Base-by-base conservation (phyloP, 2,888 invertebrate genomes). In the Tiliacea aurago region DNA sequence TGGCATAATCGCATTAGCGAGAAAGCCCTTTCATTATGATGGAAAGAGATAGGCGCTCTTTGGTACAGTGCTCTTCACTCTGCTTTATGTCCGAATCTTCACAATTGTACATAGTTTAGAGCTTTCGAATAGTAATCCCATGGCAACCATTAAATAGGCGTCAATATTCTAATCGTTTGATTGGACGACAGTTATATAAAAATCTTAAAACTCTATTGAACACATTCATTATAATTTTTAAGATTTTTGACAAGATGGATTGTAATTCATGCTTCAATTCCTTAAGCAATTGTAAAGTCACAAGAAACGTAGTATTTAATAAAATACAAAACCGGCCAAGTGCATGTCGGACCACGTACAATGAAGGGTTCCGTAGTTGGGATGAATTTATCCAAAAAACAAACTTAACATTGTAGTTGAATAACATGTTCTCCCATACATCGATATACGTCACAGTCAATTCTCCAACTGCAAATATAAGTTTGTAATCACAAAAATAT, bases 1-100 rank as follows among this genome's bases (percentile, higher is more conserved):
- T 45, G 56, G 49, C 7, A 47, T 77, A 72, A 78, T 67, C 62
- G 62, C 37, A 58, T 78, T 78, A 78, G 59, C 9, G 55, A 66
- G 51, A 53, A 41, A 53, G 23, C 55, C 28, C 45, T 76, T 58
- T 76, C 33, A 49, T 75, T 49, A 5, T n/a, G 51, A 15, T 15
- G n/a, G 49, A 67, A 13, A 62, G 55, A 51, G 69, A 49, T 47
- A 28, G 23, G 1, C 20, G 15, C 13, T 45, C 43, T 45, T 45
- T 15, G 33, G 10, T 43, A 11, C 33, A 11, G 5, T 41, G 18
- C 47, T 47, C 28, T 47, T 66, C 41, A 41, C 11, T 51, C 4
- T 59, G 15, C 15, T 55, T n/a, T 55, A 9, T 28, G 3, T 45
- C 11, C 0, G 15, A 49, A 56, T 41, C 1, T 33, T 33, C 7